Base-by-base conservation (phyloP, 1,140 invertebrate species). In the Luehdorfia chinensis region DNA sequence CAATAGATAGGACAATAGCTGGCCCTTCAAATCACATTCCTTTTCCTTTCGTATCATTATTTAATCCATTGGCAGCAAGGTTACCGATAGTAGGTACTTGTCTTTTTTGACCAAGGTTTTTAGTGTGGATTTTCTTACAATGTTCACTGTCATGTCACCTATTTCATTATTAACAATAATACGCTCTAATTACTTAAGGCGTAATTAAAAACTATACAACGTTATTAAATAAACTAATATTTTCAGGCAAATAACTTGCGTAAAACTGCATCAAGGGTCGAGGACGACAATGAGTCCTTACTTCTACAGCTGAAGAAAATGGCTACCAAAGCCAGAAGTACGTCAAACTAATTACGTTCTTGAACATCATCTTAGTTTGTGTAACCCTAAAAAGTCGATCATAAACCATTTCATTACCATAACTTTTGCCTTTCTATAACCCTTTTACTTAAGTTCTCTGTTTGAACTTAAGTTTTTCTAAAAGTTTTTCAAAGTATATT, bases 231-330 rank as follows among this genome's bases (percentile, higher is more conserved):
- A 75, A 78, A 83, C 79, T 62, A 76, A 71, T 86, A 83, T 80
- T 88, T 91, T 85, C 90, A 93, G 92, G 92, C 91, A 70, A 90
- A 93, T 89, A 94, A 91, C 78, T 91, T 95, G 69, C 90, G 95
- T 79, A 95, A 94, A 90, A 96, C 95, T 88, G 90, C 94, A 57
- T 92, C 92, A 55, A 91, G 95, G 55, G 90, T 97, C 69, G 96
- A 97, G 88, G 95, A 97, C 80, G 96, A 97, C 89, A 97, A 97
- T 89, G 96, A 97, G 87, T 94, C 93, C 47, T 89, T 97, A 84
- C 92, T 94, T 75, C 90, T 95, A 86, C 96, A 97, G 89, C 91
- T 97, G 71, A 96, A 96, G 90, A 97, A 96, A 92, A 95, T 97
- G 93, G 94, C 94, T 84, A 92, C 91, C 73, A 92, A 92, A 88